Evolutionary conservation across 2,113 vertebrate genomes (phyloP).

Genomic region (Paramisgurnus dabryanus): DNA sequence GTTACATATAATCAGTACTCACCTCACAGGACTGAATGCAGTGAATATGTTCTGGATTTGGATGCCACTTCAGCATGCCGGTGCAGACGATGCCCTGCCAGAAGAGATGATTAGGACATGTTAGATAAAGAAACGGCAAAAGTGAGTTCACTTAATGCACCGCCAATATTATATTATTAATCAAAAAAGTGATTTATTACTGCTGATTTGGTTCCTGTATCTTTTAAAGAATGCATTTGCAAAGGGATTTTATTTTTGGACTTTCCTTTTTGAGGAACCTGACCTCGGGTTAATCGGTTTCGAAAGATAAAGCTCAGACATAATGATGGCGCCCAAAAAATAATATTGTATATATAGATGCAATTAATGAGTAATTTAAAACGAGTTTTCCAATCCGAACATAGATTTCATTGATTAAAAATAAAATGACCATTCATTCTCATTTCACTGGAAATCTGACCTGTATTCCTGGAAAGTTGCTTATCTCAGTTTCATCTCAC

Average conservation of each 20-base stretch:
- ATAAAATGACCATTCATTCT: slow-evolving; percentile 8
- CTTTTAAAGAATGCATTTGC: background rate
- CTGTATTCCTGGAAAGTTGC: slow-evolving; percentile 43
- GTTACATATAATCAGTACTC: slow-evolving; percentile 56
- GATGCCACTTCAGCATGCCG: slow-evolving; percentile 86
- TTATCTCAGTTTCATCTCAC: slow-evolving; percentile 51
- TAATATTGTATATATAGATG: background rate
- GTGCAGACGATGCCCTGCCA: slow-evolving; percentile 89
- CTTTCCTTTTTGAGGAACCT: background rate
- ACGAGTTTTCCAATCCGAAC: background rate
- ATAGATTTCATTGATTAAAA: slow-evolving; percentile 23
- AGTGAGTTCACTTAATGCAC: background rate
- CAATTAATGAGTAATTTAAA: background rate
- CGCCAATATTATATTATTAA: background rate
- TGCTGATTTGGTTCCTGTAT: background rate
- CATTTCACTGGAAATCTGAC: slow-evolving; percentile 19
- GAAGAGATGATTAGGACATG: background rate
- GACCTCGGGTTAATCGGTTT: background rate
- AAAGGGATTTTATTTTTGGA: background rate
- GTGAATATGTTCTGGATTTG: slow-evolving; percentile 81
- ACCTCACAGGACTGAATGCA: slow-evolving; percentile 97
- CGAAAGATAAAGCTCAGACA: background rate
- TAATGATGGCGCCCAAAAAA: slow-evolving; percentile 3
- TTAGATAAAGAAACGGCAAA: background rate
- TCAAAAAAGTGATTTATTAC: background rate